phyloP scores from a whole-genome alignment of 2,888 invertebrate genomes.

The Mythimna pallens region DNA sequence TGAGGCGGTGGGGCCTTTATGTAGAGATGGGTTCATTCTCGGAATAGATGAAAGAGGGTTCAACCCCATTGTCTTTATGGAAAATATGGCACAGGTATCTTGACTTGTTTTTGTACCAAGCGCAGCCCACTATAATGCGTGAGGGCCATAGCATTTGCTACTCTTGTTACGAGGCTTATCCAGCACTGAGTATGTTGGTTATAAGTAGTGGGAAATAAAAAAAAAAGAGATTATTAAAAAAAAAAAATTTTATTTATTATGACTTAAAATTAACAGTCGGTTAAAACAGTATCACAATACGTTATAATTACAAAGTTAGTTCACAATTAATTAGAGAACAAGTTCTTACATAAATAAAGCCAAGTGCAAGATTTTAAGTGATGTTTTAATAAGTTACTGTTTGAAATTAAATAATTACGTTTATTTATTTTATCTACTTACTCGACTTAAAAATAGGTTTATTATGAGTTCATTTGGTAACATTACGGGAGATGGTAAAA shows the following conservation, averaged over 20 bases:
- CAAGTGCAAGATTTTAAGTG: slow-evolving; percentile 37
- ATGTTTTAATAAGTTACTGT: slow-evolving; percentile 57
- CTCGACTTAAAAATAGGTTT: slow-evolving; percentile 29
- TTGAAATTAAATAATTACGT: slow-evolving; percentile 34
- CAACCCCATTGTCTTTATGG: too few species aligned
- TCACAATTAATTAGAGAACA: slow-evolving; percentile 12
- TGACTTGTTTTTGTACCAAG: too few species aligned
- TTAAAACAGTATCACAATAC: slow-evolving; percentile 66
- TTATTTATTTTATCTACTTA: slow-evolving; percentile 23
- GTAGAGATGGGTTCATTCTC: too few species aligned
- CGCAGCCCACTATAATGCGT: too few species aligned
- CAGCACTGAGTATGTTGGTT: too few species aligned
- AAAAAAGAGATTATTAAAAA: not conserved
- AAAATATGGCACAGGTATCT: too few species aligned
- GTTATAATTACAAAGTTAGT: slow-evolving; percentile 22
- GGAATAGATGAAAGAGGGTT: too few species aligned
- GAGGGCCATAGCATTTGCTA: too few species aligned
- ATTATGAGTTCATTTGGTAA: slow-evolving; percentile 67
- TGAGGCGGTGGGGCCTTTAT: too few species aligned
- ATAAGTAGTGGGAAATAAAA: not conserved
- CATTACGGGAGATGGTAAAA: slow-evolving; percentile 57
- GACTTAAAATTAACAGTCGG: slow-evolving; percentile 63
- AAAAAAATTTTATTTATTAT: slow-evolving; percentile 37
- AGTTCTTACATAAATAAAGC: slow-evolving; percentile 35
- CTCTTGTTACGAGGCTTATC: too few species aligned